Percentiles rank a stretch among this genome's conserved stretches.
These are phyloP conservation scores for Stenodema calcarata DNA, from an alignment of 2,888 invertebrate genomes.

Conservation along the genomic window DNA sequence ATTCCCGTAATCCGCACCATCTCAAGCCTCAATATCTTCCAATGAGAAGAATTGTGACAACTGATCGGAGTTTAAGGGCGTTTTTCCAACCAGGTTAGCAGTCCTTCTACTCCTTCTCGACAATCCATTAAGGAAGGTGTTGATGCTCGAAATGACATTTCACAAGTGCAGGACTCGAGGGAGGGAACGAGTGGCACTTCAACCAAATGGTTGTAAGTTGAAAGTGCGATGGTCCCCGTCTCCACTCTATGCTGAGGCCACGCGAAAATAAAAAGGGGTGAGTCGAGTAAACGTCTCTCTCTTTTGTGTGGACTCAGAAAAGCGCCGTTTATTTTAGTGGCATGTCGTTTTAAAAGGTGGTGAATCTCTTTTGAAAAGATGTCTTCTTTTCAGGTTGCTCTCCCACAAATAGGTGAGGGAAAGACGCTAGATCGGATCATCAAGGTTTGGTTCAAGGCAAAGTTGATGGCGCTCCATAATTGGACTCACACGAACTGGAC, in stretches of 20 bases:
- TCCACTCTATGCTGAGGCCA: background rate
- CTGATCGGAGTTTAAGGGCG: too few relatives aligned
- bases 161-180: background rate
- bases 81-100: too few relatives aligned
- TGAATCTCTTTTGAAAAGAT: background rate
- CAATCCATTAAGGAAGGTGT: background rate
- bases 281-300: background rate
- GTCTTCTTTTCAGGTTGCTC: too few relatives aligned
- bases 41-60: too few relatives aligned
- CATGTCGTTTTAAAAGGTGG: background rate
- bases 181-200: background rate
- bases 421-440: too few relatives aligned
- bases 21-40: too few relatives aligned
- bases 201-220: background rate
- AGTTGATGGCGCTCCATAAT: too few relatives aligned
- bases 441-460: too few relatives aligned
- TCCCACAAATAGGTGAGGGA: too few relatives aligned
- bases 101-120: background rate
- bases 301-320: background rate
- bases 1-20: too few relatives aligned
- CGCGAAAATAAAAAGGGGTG: background rate
- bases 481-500: too few relatives aligned
- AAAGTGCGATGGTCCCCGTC: background rate
- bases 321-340: background rate
- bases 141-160: background rate